These are phyloP conservation scores for Sarotherodon lohbergeri DNA, from an alignment of 2,113 vertebrate species.

Conservation along the genomic window DNA sequence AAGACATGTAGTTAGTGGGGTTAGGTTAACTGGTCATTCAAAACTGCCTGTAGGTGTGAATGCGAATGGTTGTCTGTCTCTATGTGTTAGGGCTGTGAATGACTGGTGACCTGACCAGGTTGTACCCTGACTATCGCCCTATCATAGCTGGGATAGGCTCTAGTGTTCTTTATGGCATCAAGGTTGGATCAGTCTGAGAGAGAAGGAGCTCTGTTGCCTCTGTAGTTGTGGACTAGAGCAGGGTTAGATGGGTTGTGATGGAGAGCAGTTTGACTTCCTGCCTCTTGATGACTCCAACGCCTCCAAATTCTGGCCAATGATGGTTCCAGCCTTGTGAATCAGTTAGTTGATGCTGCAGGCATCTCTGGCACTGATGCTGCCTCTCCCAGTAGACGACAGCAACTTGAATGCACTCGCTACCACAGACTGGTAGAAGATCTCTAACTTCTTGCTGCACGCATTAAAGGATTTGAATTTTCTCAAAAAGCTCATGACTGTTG, in stretches of 20 bases:
- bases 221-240: background rate
- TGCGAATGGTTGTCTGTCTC: too few species aligned
- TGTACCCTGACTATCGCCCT: background rate
- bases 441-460: background rate
- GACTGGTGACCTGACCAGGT: background rate
- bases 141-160: background rate
- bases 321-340: background rate
- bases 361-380: background rate
- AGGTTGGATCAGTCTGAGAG: background rate
- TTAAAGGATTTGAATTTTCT: background rate
- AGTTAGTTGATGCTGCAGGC: background rate
- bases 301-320: background rate
- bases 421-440: background rate
- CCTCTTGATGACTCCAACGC: background rate
- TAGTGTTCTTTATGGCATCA: background rate
- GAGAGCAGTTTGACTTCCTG: background rate
- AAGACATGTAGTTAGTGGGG: background rate
- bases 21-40: too few species aligned
- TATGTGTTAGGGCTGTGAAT: too few species aligned
- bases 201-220: background rate
- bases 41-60: too few species aligned
- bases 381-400: background rate
- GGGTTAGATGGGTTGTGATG: background rate
- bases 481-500: background rate
- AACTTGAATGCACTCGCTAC: background rate